These are phyloP conservation scores for Ophion obscuratus DNA, from an alignment of 2,888 invertebrate species.

Conservation along the genomic window DNA sequence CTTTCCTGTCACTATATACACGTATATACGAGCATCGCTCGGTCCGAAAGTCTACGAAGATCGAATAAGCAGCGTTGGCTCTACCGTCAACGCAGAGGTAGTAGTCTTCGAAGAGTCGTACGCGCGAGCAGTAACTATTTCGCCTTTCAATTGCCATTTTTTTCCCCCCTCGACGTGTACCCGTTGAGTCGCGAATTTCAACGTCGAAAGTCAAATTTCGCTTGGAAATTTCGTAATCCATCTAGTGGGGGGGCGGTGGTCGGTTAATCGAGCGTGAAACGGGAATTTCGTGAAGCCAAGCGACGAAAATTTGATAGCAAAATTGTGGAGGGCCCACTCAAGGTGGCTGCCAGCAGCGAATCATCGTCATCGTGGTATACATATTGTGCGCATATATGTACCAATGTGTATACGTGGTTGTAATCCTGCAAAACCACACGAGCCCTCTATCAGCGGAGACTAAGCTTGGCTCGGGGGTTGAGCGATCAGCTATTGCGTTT, in stretches of 20 bases:
- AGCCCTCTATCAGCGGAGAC: constrained; percentile 24
- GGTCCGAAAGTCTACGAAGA: constrained; percentile 60
- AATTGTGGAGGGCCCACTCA: constrained; percentile 62
- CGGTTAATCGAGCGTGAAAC: constrained; percentile 66
- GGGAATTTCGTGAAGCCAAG: constrained; percentile 67
- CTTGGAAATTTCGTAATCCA: constrained; percentile 21
- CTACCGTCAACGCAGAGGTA: constrained; percentile 1
- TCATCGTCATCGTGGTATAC: constrained; percentile 27
- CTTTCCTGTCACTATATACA: constrained; percentile 41
- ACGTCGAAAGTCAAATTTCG: constrained; percentile 7
- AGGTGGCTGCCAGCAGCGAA: constrained; percentile 41
- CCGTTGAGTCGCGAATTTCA: background rate
- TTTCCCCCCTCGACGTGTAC: background rate
- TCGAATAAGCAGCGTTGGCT: constrained; percentile 41
- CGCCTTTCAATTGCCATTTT: background rate
- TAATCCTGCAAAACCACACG: constrained; percentile 34
- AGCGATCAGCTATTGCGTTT: constrained; percentile 66
- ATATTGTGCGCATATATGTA: background rate
- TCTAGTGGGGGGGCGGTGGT: constrained; percentile 2
- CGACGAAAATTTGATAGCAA: constrained; percentile 62
- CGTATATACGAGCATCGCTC: constrained; percentile 32
- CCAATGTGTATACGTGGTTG: constrained; percentile 14
- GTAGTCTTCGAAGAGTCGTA: constrained; percentile 41
- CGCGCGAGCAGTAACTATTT: constrained; percentile 5
- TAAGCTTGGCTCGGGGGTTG: constrained; percentile 54